Conservation (phyloP, 2,113 vertebrate genomes). For the Lepus timidus region DNA sequence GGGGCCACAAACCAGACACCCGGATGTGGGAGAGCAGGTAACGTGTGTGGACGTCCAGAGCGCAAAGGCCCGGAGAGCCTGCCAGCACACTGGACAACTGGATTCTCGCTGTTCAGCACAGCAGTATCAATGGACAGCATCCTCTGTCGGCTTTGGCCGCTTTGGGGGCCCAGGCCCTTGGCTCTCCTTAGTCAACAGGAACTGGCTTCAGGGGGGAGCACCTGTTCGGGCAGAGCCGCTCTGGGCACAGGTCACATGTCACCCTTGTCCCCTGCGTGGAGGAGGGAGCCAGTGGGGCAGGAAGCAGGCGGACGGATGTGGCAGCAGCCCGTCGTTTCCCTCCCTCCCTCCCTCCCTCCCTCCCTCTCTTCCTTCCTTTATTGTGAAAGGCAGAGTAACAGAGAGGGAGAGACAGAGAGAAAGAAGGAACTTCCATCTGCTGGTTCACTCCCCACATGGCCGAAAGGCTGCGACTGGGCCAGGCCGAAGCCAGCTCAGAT, state of each 20-base stretch:
- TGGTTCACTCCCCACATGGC: too few relatives aligned
- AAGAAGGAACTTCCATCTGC: too few relatives aligned
- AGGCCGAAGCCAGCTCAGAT: too few relatives aligned
- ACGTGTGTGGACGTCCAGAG: fast-evolving
- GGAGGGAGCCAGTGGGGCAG: neutral
- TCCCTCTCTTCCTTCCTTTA: too few relatives aligned
- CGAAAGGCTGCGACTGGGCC: too few relatives aligned
- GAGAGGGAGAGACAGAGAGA: too few relatives aligned
- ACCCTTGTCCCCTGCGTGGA: too few relatives aligned
- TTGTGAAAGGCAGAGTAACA: too few relatives aligned
- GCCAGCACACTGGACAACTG: fast-evolving
- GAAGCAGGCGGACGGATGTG: neutral
- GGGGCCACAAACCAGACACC: conserved; percentile 7
- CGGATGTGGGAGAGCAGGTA: conserved; percentile 1
- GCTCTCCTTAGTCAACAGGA: neutral
- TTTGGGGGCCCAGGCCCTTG: neutral
- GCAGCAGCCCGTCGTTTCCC: neutral
- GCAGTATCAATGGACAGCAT: neutral
- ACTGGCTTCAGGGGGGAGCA: neutral
- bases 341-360: too few relatives aligned
- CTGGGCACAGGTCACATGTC: neutral
- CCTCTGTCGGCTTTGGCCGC: neutral
- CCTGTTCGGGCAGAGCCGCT: neutral
- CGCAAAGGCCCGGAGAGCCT: neutral
- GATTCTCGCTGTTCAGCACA: neutral